Evolutionary conservation across 2,888 invertebrate genomes (phyloP), one percentile per base, ranked within the genome.

Genomic region (Plebejus anna): DNA sequence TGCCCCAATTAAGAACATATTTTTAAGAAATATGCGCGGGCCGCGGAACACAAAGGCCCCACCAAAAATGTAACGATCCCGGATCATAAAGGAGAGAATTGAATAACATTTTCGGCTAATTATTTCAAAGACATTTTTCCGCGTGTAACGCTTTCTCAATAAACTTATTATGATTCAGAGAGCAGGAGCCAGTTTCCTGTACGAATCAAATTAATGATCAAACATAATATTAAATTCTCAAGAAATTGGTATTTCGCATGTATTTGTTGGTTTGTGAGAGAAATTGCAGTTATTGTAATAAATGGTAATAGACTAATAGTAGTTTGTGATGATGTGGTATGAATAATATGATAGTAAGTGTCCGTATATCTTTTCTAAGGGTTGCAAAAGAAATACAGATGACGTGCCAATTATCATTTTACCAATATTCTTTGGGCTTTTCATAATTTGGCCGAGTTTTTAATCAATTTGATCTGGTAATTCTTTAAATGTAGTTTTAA

Each of bases 131-230:
- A 71, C 42, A 71, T 71, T 71, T 71, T 42, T 61, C 28, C 28
- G 28, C 38, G 38, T 38, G 42, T 22, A 42, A 42, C 42, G 42
- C 22, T 71, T 42, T 71, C 42, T 2, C 71, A 22, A 71, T n/a
- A 71, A 38, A 47, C 38, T 71, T 71, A 71, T 71, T 71, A 71
- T 71, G 11, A 71, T 71, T 71, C 71, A 71, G 42, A 42, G 71
- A 71, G 42, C 71, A 71, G 42, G 7, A 22, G 28, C 22, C 42
- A 11, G 71, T 22, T 71, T 71, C 71, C 71, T n/a, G 16, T 71
- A 71, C 42, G 71, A 71, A 42, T 71, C 71, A 71, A 71, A 71
- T 71, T 47, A 71, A 71, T 71, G 71, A 38, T 71, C 71, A 71
- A n/a, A 71, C 42, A 42, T 38, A n/a, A 42, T 71, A 71, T 71